A percentile compares a stretch with the other conserved stretches of the same genome.
These are phyloP conservation scores for Imbricaverruca yamaguchii DNA, from an alignment of 2,888 invertebrate genomes.

Conservation along the genomic window DNA sequence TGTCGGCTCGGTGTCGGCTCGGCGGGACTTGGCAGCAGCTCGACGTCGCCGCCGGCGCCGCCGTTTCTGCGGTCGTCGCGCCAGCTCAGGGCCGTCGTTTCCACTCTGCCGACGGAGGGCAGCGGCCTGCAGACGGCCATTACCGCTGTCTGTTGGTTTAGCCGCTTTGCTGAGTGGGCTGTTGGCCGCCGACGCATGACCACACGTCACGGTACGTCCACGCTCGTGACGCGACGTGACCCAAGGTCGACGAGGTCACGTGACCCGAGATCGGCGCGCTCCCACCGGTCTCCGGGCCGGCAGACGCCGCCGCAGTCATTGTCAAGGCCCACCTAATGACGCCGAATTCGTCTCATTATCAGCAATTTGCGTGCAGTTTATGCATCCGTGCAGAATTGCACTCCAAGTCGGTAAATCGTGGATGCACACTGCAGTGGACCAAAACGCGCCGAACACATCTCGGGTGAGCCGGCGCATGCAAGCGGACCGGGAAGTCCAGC, in stretches of 20 bases:
- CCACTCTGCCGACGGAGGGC: background rate
- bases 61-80: too few relatives aligned
- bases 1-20: too few relatives aligned
- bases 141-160: background rate
- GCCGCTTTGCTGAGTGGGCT: background rate
- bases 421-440: background rate
- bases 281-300: too few relatives aligned
- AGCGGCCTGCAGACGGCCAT: background rate
- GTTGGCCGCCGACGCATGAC: background rate
- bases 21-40: too few relatives aligned
- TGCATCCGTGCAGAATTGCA: constrained; percentile 20
- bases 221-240: background rate
- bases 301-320: background rate
- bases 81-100: too few relatives aligned
- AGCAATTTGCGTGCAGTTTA: constrained; percentile 11
- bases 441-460: too few relatives aligned
- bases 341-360: constrained; percentile 19
- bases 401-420: constrained; percentile 6
- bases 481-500: too few relatives aligned
- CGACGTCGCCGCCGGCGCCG: too few relatives aligned
- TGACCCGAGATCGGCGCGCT: background rate
- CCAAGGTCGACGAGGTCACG: too few relatives aligned
- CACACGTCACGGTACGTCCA: background rate
- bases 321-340: constrained; percentile 4
- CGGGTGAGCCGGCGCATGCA: too few relatives aligned